These are phyloP conservation scores for Ctena decussata DNA, from an alignment of 2,888 invertebrate species.

Conservation along the genomic window DNA sequence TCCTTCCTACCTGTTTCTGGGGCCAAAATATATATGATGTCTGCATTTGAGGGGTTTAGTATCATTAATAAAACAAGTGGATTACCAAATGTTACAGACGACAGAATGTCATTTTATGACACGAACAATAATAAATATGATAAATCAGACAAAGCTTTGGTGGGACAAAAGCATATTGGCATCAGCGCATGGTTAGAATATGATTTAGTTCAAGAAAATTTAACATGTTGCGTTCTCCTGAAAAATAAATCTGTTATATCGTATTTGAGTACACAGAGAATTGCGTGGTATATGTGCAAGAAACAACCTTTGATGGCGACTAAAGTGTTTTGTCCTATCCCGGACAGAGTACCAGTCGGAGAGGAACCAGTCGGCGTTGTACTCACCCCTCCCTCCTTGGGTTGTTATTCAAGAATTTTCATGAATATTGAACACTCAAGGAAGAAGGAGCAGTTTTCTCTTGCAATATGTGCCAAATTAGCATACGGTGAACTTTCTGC, in stretches of 20 bases:
- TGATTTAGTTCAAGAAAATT: not conserved
- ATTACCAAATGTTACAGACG: too few relatives aligned
- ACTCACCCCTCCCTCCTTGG: not conserved
- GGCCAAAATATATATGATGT: not conserved
- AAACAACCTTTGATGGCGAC: slow-evolving; percentile 33
- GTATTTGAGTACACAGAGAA: not conserved
- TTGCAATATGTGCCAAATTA: slow-evolving; percentile 26
- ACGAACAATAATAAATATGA: too few relatives aligned
- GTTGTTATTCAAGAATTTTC: slow-evolving; percentile 15
- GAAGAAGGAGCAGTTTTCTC: not conserved
- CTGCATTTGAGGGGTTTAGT: not conserved
- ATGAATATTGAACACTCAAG: slow-evolving; percentile 16
- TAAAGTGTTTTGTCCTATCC: slow-evolving; percentile 30
- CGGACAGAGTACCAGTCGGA: not conserved
- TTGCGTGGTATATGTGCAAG: slow-evolving; percentile 29
- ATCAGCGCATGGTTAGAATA: slow-evolving; percentile 22
- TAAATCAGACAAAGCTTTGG: too few relatives aligned
- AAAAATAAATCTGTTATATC: slow-evolving; percentile 25
- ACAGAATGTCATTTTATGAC: too few relatives aligned
- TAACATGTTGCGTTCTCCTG: slow-evolving; percentile 24
- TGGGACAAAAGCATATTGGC: not conserved
- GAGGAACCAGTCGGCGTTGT: slow-evolving; percentile 3
- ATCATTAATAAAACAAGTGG: too few relatives aligned
- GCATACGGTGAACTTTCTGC: slow-evolving; percentile 25
- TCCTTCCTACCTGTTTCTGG: too few relatives aligned